These are phyloP conservation scores for Neoitamus cyanurus DNA, from an alignment of 2,888 invertebrate species.

Conservation along the genomic window DNA sequence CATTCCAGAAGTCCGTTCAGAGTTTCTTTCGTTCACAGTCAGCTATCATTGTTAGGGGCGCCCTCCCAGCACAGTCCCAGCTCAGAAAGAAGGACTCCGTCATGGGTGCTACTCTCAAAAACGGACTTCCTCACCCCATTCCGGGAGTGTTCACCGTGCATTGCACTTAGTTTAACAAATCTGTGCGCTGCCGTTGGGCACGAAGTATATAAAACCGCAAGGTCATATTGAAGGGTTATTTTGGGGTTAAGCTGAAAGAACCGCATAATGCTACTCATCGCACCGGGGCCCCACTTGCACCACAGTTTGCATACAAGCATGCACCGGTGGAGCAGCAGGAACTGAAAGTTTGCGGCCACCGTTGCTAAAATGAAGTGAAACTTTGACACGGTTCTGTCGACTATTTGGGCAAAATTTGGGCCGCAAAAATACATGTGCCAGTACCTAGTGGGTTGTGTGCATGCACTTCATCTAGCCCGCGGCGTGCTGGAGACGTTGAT, in stretches of 20 bases:
- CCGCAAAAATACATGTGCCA: background rate
- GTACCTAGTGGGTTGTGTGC: too few species aligned
- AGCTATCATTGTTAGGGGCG: background rate
- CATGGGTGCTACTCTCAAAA: background rate
- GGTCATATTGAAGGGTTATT: constrained; percentile 16
- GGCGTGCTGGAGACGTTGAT: background rate
- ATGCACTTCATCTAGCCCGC: background rate
- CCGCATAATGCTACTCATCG: background rate
- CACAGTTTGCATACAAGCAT: background rate
- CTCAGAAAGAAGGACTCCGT: background rate
- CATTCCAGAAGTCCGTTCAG: background rate
- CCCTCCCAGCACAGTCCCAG: background rate
- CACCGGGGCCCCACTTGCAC: background rate
- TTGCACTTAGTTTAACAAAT: background rate
- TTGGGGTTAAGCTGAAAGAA: background rate
- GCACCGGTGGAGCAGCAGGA: background rate
- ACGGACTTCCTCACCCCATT: background rate
- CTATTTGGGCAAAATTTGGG: background rate
- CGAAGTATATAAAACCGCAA: background rate
- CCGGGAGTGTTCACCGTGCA: background rate
- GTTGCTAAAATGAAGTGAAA: background rate
- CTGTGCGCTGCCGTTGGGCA: background rate
- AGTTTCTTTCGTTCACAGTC: background rate
- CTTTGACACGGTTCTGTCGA: background rate
- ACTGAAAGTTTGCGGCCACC: background rate